phyloP scores from a whole-genome alignment of 2,888 invertebrate species.

The Ophioninae sp. region DNA sequence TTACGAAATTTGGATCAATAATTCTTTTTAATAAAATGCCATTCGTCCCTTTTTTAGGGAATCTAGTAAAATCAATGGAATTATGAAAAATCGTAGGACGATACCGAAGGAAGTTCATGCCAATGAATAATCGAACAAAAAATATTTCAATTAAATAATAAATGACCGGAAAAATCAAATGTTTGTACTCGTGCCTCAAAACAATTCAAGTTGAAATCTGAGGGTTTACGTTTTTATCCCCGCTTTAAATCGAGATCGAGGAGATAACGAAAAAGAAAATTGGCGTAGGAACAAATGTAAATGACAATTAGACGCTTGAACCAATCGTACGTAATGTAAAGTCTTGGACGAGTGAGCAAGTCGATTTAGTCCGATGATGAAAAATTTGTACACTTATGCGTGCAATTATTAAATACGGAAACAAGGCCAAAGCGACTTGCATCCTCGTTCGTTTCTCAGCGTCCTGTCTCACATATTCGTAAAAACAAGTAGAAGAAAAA shows the following conservation, averaged over 20 bases:
- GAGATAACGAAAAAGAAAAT: slow-evolving; percentile 44
- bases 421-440: slow-evolving; percentile 47
- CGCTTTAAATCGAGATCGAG: slow-evolving; percentile 17
- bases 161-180: slow-evolving; percentile 46
- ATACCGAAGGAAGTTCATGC: slow-evolving; percentile 36
- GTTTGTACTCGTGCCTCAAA: slow-evolving; percentile 36
- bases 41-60: neutral
- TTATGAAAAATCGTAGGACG: neutral
- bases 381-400: neutral
- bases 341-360: slow-evolving; percentile 70
- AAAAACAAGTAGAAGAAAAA: slow-evolving; percentile 36
- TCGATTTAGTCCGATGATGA: slow-evolving; percentile 18
- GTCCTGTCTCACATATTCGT: slow-evolving; percentile 53
- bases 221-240: slow-evolving; percentile 21
- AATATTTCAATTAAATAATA: slow-evolving; percentile 37
- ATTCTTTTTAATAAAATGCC: slow-evolving; percentile 7
- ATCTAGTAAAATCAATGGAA: neutral
- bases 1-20: neutral
- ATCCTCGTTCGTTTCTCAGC: slow-evolving; percentile 31
- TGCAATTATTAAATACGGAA: neutral
- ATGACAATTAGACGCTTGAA: slow-evolving; percentile 68
- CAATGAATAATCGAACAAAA: slow-evolving; percentile 8
- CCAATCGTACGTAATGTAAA: slow-evolving; percentile 67
- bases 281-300: slow-evolving; percentile 69
- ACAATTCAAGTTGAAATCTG: slow-evolving; percentile 45